A percentile compares a stretch with the other conserved stretches of the same genome.
These are phyloP conservation scores for Tenrec ecaudatus DNA, from an alignment of 2,113 vertebrate genomes.

Conservation along the genomic window DNA sequence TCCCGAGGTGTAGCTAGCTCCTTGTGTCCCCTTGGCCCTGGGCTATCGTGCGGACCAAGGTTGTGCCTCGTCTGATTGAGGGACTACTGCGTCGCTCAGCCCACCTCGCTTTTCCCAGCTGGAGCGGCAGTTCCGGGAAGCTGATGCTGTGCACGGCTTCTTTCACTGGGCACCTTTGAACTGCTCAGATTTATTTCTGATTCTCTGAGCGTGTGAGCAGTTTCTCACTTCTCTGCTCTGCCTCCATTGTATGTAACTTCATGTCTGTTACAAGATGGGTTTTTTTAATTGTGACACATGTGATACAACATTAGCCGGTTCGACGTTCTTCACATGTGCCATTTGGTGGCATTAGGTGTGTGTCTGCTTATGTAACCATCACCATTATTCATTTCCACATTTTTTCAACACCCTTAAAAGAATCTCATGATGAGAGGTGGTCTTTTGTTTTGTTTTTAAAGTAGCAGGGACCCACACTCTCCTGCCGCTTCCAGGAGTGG, in stretches of 20 bases:
- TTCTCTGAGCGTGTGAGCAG: accelerated
- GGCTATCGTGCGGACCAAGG: accelerated
- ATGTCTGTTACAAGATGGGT: accelerated
- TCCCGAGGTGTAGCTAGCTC: not conserved
- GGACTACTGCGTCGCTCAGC: not conserved
- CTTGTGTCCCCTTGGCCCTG: accelerated
- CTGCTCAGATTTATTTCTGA: not conserved
- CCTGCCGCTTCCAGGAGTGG: not conserved
- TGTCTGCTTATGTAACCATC: not conserved
- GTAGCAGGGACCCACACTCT: not conserved
- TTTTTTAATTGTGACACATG: not conserved
- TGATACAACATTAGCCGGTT: not conserved
- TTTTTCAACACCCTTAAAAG: not conserved
- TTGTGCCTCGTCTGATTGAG: not conserved
- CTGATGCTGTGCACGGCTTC: no score
- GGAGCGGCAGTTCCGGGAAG: no score
- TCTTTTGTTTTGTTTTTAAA: not conserved
- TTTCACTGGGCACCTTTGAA: no score
- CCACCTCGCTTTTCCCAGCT: accelerated
- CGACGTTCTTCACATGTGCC: not conserved
- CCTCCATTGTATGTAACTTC: not conserved
- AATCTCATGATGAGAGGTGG: not conserved
- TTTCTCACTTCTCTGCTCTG: not conserved
- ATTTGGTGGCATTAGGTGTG: not conserved
- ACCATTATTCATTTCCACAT: not conserved